Evolutionary conservation across 2,113 vertebrate species (phyloP), one percentile per base, ranked within the genome.

Genomic region (Montifringilla adamsi): DNA sequence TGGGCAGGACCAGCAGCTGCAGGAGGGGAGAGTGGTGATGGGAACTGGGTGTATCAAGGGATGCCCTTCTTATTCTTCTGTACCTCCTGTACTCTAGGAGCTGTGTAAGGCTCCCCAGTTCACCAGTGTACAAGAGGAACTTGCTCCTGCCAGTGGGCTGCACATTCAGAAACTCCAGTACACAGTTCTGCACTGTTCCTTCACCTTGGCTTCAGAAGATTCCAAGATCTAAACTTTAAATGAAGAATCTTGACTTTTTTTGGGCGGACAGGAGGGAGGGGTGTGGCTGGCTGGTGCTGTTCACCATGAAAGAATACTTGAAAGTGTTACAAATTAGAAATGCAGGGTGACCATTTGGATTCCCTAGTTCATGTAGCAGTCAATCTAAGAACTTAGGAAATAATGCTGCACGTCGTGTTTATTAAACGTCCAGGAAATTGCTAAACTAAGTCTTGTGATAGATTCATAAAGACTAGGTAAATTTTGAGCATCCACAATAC

Each of bases 391-490:
- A 81, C 39, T n/a, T 50, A 58, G 46, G 39, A 89, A 76, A 74
- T 73, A 88, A 85, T 28, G 26, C 33, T 6, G 13, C 2, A 1
- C 4, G 2, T 39, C 11, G 11, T 52, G 33, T 91, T 94, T 94
- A 62, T 91, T 91, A 73, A 76, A 85, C 31, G 31, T 47, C 44
- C 43, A 67, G 49, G 35, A 92, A 94, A 68, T 84, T 63, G 44
- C 49, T 68, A 39, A 91, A 89, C 66, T 46, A 37, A 68, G 35
- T 68, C 59, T 92, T 94, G 69, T 79, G 78, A 75, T 46, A 89
- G 81, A 90, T 88, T 82, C 19, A 87, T 70, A 77, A 82, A 84
- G 73, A 72, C 47, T 76, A 92, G 92, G 73, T 77, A 78, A 66
- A 66, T 84, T 86, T 92, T 84, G 63, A 91, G 52, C 47, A 75